phyloP scores from a whole-genome alignment of 2,113 vertebrate species.

The Cyprinodon brontotheroides region DNA sequence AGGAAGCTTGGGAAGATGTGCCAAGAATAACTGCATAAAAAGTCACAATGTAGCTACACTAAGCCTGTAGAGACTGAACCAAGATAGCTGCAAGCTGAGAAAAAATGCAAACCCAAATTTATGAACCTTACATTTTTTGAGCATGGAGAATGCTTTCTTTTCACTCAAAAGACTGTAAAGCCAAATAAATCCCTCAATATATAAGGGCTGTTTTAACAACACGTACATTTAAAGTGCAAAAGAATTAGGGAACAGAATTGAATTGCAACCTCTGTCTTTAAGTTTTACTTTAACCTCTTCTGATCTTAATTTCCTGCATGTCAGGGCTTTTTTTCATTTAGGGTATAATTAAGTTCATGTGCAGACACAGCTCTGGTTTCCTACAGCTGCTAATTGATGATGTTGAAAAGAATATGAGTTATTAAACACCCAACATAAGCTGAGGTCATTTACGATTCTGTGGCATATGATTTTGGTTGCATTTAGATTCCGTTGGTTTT shows the following conservation, averaged over 20 bases:
- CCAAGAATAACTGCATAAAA: conserved; percentile 10
- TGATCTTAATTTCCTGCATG: conserved; percentile 8
- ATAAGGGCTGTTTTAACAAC: conserved; percentile 2
- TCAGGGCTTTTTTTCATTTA: background rate
- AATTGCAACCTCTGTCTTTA: conserved; percentile 12
- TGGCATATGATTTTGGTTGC: conserved; percentile 27
- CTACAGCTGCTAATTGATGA: conserved; percentile 37
- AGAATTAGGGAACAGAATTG: conserved; percentile 16
- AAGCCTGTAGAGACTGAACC: conserved; percentile 1
- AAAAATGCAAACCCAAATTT: conserved; percentile 14
- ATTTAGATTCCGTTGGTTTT: conserved; percentile 20
- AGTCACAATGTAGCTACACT: conserved; percentile 7
- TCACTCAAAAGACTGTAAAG: conserved; percentile 76
- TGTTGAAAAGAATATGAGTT: conserved; percentile 50
- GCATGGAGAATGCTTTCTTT: conserved; percentile 68
- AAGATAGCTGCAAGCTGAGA: background rate
- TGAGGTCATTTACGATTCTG: conserved; percentile 24
- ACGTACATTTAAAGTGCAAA: conserved; percentile 45
- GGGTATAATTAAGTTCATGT: conserved; percentile 17
- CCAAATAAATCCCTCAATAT: conserved; percentile 58
- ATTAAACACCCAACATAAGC: conserved; percentile 25
- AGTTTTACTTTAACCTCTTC: conserved; percentile 17
- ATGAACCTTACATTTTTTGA: conserved; percentile 33
- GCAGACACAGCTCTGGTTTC: conserved; percentile 31
- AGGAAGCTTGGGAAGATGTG: background rate